Percentiles rank a stretch among this genome's conserved stretches.
phyloP scores from a whole-genome alignment of 2,888 invertebrate genomes.

The Boloria selene region DNA sequence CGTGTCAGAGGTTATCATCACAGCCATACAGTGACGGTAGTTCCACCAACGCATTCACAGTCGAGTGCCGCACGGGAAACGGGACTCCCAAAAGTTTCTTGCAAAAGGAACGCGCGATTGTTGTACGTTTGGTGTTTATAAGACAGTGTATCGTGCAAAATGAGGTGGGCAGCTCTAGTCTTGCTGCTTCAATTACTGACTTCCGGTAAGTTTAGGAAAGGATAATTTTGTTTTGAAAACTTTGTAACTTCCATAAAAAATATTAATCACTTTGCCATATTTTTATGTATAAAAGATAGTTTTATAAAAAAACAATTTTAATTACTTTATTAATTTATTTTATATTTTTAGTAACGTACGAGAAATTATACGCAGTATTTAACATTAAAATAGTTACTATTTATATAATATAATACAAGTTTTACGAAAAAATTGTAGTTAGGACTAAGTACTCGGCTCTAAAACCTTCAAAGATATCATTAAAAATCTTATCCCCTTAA shows the following conservation, averaged over 20 bases:
- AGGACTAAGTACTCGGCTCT: too few relatives aligned
- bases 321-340: too few relatives aligned
- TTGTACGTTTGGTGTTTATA: conserved; percentile 44
- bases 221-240: background rate
- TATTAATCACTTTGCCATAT: too few relatives aligned
- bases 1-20: conserved; percentile 59
- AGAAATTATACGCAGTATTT: too few relatives aligned
- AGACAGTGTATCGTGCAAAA: conserved; percentile 55
- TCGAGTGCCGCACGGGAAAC: conserved; percentile 51
- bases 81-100: conserved; percentile 60
- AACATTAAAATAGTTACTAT: too few relatives aligned
- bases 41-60: conserved; percentile 51
- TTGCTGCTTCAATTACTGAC: conserved; percentile 53
- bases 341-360: too few relatives aligned
- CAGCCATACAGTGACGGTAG: conserved; percentile 49
- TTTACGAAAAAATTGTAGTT: too few relatives aligned
- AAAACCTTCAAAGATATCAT: too few relatives aligned
- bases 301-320: too few relatives aligned
- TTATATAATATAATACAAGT: too few relatives aligned
- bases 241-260: conserved; percentile 2
- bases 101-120: conserved; percentile 29
- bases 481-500: too few relatives aligned
- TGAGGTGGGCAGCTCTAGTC: conserved; percentile 63
- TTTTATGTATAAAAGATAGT: too few relatives aligned
- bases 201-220: conserved; percentile 57